phyloP scores from a whole-genome alignment of 2,888 invertebrate species.

The Ophion obscuratus region DNA sequence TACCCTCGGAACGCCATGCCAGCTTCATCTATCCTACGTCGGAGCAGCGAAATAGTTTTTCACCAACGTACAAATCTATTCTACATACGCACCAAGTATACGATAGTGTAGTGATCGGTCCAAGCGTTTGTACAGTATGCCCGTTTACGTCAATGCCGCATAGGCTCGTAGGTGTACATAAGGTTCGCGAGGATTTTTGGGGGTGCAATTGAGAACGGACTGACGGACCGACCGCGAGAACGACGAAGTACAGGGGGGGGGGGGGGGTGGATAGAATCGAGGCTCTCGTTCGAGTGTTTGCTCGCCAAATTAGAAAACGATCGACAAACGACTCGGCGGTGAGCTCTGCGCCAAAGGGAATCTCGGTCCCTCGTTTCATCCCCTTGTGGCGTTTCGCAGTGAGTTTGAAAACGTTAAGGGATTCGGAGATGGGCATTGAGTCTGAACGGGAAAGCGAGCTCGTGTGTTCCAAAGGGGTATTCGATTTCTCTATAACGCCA shows the following conservation, averaged over 20 bases:
- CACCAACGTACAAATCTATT: constrained; percentile 54
- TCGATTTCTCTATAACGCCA: not conserved
- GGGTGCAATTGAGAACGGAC: constrained; percentile 56
- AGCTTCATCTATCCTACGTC: constrained; percentile 44
- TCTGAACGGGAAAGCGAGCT: constrained; percentile 42
- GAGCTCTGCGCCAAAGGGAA: constrained; percentile 74
- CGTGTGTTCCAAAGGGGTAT: constrained; percentile 58
- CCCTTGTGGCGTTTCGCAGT: constrained; percentile 57
- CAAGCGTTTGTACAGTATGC: constrained; percentile 27
- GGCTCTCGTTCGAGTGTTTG: constrained; percentile 78
- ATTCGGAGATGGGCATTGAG: constrained; percentile 33
- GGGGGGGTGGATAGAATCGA: constrained; percentile 32
- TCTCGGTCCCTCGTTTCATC: constrained; percentile 63
- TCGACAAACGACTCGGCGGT: constrained; percentile 79
- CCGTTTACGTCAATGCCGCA: constrained; percentile 30
- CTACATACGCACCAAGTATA: constrained; percentile 16
- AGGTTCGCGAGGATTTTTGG: constrained; percentile 50
- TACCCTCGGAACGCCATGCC: constrained; percentile 25
- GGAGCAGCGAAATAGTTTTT: constrained; percentile 30
- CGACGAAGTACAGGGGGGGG: constrained; percentile 19
- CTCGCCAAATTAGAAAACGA: constrained; percentile 83
- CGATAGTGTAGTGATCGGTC: constrained; percentile 18
- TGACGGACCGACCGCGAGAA: constrained; percentile 54
- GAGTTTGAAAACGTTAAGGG: constrained; percentile 53
- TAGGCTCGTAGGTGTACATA: constrained; percentile 22